Evolutionary conservation across 2,113 vertebrate species (phyloP).

Genomic region (Rhinopomastus cyanomelas): DNA sequence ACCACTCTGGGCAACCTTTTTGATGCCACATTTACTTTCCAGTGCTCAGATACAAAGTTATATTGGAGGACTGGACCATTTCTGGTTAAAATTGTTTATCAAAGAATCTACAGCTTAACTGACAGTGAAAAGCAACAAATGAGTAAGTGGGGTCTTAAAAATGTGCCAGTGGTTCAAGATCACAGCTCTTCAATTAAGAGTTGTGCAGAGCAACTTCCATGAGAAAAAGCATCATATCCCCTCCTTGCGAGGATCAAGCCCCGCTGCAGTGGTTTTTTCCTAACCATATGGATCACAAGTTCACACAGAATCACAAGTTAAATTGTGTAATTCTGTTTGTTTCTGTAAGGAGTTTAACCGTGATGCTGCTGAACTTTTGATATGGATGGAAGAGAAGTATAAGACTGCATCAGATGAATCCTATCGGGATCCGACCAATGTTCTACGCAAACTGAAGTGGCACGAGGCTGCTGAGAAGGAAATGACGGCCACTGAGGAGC

Average conservation of each 20-base stretch:
- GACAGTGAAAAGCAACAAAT: neutral
- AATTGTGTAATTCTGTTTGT: neutral
- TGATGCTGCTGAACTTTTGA: constrained; percentile 79
- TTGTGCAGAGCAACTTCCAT: neutral
- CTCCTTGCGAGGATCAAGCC: neutral
- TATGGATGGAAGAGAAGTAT: constrained; percentile 91
- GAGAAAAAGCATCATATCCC: neutral
- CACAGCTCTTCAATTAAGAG: neutral
- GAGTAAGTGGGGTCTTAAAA: neutral
- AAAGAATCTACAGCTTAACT: neutral
- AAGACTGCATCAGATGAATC: constrained; percentile 81
- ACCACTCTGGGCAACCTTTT: neutral
- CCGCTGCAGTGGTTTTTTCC: too few relatives aligned
- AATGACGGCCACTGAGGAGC: constrained; percentile 80
- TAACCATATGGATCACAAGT: neutral
- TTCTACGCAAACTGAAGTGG: constrained; percentile 81
- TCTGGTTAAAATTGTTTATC: neutral
- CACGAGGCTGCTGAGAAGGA: constrained; percentile 83
- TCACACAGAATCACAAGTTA: neutral
- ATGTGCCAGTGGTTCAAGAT: neutral
- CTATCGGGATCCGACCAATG: constrained; percentile 78
- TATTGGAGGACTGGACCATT: neutral
- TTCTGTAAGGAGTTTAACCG: constrained; percentile 82
- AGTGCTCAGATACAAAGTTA: neutral
- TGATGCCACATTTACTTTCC: neutral